Percentiles rank a stretch among this genome's conserved stretches.
Conservation (phyloP, 2,888 invertebrate genomes). For the Cenopis cana region DNA sequence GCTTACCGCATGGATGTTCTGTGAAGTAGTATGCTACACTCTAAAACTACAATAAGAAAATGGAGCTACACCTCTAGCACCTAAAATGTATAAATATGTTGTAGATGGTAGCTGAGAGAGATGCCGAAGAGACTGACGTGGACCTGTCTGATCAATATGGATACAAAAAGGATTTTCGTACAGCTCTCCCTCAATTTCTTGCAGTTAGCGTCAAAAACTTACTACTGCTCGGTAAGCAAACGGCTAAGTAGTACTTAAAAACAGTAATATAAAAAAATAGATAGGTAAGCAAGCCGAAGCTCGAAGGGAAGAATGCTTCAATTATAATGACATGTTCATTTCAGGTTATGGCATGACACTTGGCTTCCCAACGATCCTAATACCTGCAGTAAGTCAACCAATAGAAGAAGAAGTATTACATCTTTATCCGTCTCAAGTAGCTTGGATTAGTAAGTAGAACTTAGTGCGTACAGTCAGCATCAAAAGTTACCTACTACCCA, state of each 20-base stretch:
- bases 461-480: no score
- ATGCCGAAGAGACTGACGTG: constrained; percentile 4
- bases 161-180: constrained; percentile 78
- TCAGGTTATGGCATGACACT: constrained; percentile 91
- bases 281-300: no score
- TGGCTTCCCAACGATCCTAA: constrained; percentile 92
- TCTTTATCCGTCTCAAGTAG: constrained; percentile 87
- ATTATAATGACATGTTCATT: constrained; percentile 23
- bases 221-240: constrained; percentile 86
- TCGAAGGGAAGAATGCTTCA: no score
- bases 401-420: constrained; percentile 75
- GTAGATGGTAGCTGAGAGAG: constrained; percentile 39
- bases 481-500: no score
- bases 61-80: background rate
- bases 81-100: background rate
- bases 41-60: no score
- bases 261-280: no score
- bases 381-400: constrained; percentile 88
- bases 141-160: constrained; percentile 53
- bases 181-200: constrained; percentile 89
- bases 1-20: no score
- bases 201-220: constrained; percentile 94
- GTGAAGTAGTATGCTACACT: no score
- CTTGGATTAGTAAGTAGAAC: constrained; percentile 90
- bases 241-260: background rate